Conservation (phyloP, 2,888 invertebrate genomes). For the Acrocyrtus sp. region DNA sequence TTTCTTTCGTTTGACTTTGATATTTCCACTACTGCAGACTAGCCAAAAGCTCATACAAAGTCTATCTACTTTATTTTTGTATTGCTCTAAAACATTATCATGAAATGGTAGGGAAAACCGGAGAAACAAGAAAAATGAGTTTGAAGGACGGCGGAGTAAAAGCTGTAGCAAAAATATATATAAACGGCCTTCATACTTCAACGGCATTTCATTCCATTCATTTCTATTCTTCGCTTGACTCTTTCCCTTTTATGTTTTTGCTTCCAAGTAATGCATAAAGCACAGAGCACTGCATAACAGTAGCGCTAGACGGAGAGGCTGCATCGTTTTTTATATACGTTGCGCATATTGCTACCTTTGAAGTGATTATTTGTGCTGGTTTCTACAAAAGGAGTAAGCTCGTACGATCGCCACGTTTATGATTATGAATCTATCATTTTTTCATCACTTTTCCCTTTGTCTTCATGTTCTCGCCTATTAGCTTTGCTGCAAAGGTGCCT, state of each 20-base stretch:
- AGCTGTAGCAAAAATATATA: constrained; percentile 13
- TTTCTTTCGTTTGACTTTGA: constrained; percentile 8
- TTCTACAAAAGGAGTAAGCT: no score
- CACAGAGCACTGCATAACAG: not conserved
- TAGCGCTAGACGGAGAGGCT: no score
- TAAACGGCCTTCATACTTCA: constrained; percentile 43
- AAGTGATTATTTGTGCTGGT: no score
- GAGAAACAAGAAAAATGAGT: constrained; percentile 11
- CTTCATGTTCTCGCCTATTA: no score
- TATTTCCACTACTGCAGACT: not conserved
- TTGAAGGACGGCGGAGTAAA: constrained; percentile 11
- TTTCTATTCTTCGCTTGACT: constrained; percentile 14
- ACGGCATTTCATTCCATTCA: constrained; percentile 32
- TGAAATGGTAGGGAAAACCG: not conserved
- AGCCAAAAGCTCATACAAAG: no score
- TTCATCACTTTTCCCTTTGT: constrained; percentile 1
- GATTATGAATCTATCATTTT: constrained; percentile 8
- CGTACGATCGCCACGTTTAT: no score
- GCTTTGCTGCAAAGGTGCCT: no score
- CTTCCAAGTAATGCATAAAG: not conserved
- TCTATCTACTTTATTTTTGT: no score
- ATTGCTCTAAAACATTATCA: not conserved
- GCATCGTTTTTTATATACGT: no score
- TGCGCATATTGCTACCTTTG: not conserved
- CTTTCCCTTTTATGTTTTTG: not conserved